Evolutionary conservation across 1,140 invertebrate species (phyloP).

Genomic region (Drosophila kurseongensis): DNA sequence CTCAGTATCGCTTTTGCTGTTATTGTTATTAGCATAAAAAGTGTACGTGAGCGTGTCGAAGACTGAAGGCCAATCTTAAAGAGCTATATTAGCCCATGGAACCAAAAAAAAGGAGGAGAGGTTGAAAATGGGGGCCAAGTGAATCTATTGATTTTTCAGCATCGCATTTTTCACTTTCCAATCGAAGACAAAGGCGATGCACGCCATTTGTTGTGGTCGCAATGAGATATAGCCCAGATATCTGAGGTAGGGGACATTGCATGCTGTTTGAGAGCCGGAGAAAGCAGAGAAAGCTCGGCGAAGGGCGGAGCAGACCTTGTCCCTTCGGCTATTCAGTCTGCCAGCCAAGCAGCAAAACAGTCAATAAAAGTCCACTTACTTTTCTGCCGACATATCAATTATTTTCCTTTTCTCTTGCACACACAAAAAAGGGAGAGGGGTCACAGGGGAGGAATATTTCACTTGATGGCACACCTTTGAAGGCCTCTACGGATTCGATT

Average conservation of each 20-base stretch:
- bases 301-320: constrained; percentile 26
- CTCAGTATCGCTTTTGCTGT: constrained; percentile 12
- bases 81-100: constrained; percentile 20
- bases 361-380: constrained; percentile 82
- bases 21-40: constrained; percentile 75
- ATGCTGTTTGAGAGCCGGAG: constrained; percentile 31
- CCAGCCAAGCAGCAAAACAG: constrained; percentile 63
- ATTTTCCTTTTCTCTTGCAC: constrained; percentile 65
- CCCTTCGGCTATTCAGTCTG: constrained; percentile 34
- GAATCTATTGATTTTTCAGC: constrained; percentile 66
- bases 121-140: constrained; percentile 7
- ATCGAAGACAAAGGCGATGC: constrained; percentile 63
- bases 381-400: constrained; percentile 81
- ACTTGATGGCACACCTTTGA: constrained; percentile 15
- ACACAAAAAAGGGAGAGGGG: background rate
- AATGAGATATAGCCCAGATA: constrained; percentile 27
- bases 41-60: constrained; percentile 46
- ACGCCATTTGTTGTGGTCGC: constrained; percentile 54
- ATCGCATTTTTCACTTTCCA: constrained; percentile 55
- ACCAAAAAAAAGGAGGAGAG: background rate
- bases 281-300: background rate
- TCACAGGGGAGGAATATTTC: background rate
- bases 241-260: constrained; percentile 35
- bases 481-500: constrained; percentile 3
- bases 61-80: constrained; percentile 46